phyloP scores from a whole-genome alignment of 1,140 invertebrate species.

The Venturia canescens region DNA sequence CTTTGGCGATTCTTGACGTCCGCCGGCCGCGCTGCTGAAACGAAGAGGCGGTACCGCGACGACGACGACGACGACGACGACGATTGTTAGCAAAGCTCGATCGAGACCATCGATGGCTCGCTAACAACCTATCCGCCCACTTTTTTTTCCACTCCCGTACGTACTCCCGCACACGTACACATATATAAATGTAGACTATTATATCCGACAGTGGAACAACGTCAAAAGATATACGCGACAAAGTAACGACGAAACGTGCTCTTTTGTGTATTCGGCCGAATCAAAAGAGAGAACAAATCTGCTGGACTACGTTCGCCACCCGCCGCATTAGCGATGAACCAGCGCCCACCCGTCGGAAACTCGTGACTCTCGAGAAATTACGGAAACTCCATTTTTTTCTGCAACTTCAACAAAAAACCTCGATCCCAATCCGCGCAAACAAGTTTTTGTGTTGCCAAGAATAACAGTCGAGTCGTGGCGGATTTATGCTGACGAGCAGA shows the following conservation, averaged over 20 bases:
- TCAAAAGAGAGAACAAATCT: neutral
- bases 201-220: constrained; percentile 16
- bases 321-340: neutral
- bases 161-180: constrained; percentile 2
- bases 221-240: constrained; percentile 36
- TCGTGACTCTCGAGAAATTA: constrained; percentile 17
- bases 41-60: neutral
- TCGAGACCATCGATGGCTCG: constrained; percentile 67
- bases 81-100: constrained; percentile 70
- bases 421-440: neutral
- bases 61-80: constrained; percentile 49
- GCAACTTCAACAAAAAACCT: neutral
- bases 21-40: neutral
- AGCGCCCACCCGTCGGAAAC: neutral
- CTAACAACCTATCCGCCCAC: constrained; percentile 62
- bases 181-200: constrained; percentile 16
- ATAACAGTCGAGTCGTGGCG: no score
- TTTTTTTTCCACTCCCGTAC: neutral
- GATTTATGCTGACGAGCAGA: no score
- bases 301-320: neutral
- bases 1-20: constrained; percentile 37
- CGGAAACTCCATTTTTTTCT: neutral
- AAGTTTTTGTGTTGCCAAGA: no score
- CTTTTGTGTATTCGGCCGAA: constrained; percentile 40
- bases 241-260: constrained; percentile 38